Percentiles rank a stretch among this genome's conserved stretches.
These are phyloP conservation scores for Musca vetustissima DNA, from an alignment of 1,140 invertebrate genomes.

Conservation along the genomic window DNA sequence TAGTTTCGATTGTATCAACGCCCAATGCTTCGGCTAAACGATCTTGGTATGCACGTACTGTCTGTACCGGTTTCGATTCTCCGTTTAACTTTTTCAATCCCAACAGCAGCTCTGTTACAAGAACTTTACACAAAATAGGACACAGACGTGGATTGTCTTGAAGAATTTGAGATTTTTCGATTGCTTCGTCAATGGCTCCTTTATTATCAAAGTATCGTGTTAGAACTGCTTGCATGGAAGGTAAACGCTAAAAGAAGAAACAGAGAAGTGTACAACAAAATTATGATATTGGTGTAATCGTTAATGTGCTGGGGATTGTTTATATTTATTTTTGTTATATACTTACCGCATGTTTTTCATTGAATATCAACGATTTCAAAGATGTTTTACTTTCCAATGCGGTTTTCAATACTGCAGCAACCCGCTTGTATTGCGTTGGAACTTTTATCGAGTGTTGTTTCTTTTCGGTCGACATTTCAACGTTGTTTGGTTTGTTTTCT, in stretches of 20 bases:
- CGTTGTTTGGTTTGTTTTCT: too few species aligned
- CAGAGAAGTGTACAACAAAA: not conserved
- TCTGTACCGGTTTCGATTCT: constrained; percentile 70
- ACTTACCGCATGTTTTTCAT: constrained; percentile 67
- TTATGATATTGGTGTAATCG: not conserved
- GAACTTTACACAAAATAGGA: constrained; percentile 69
- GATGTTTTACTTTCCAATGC: constrained; percentile 69
- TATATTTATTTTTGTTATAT: too few species aligned
- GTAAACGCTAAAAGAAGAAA: constrained; percentile 35
- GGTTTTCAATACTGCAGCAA: constrained; percentile 66
- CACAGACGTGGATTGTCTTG: constrained; percentile 70
- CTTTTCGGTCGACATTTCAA: not conserved
- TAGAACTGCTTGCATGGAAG: constrained; percentile 63
- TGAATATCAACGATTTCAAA: constrained; percentile 71
- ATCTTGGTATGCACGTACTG: constrained; percentile 67
- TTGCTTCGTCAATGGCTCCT: constrained; percentile 64
- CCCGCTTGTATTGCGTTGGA: constrained; percentile 73
- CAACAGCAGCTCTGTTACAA: constrained; percentile 82
- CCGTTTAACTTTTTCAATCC: constrained; percentile 70
- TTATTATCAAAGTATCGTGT: constrained; percentile 70
- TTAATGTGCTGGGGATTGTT: not conserved
- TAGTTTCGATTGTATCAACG: not conserved
- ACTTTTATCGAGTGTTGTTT: constrained; percentile 75
- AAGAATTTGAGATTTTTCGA: constrained; percentile 65
- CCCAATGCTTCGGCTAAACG: constrained; percentile 56